Evolutionary conservation across 2,888 invertebrate genomes (phyloP).

Genomic region (Tenthredo distinguenda): DNA sequence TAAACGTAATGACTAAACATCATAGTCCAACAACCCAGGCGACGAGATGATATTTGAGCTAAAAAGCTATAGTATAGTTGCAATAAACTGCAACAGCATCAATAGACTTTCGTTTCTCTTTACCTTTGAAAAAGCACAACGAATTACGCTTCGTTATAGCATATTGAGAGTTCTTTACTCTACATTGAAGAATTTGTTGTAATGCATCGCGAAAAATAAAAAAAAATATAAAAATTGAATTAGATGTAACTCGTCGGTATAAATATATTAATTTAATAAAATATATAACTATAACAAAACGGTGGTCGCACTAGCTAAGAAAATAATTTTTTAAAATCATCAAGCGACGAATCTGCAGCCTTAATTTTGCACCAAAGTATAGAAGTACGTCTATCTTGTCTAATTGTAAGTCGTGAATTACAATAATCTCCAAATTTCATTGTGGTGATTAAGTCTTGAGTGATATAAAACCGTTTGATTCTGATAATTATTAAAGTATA

Average conservation of each 20-base stretch:
- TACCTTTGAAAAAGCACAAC: neutral
- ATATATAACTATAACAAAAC: slow-evolving; percentile 15
- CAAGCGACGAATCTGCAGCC: slow-evolving; percentile 9
- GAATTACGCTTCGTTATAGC: neutral
- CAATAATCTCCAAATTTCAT: neutral
- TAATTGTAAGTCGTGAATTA: neutral
- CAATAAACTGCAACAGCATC: slow-evolving; percentile 18
- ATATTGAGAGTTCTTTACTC: neutral
- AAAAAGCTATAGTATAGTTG: slow-evolving; percentile 24
- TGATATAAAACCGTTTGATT: neutral
- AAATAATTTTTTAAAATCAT: neutral
- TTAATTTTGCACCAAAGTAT: neutral
- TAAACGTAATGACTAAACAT: slow-evolving; percentile 51
- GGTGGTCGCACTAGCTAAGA: neutral
- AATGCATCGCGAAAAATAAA: neutral
- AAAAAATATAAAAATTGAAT: neutral
- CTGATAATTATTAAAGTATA: neutral
- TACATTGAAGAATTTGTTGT: neutral
- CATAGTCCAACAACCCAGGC: slow-evolving; percentile 42
- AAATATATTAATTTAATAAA: neutral
- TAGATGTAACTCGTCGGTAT: slow-evolving; percentile 23
- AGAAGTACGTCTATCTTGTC: neutral
- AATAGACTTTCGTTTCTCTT: slow-evolving; percentile 18
- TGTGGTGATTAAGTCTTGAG: neutral
- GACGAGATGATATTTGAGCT: slow-evolving; percentile 49